These are phyloP conservation scores for Microhierax caerulescens DNA, from an alignment of 2,797 vertebrate genomes.

Conservation along the genomic window DNA sequence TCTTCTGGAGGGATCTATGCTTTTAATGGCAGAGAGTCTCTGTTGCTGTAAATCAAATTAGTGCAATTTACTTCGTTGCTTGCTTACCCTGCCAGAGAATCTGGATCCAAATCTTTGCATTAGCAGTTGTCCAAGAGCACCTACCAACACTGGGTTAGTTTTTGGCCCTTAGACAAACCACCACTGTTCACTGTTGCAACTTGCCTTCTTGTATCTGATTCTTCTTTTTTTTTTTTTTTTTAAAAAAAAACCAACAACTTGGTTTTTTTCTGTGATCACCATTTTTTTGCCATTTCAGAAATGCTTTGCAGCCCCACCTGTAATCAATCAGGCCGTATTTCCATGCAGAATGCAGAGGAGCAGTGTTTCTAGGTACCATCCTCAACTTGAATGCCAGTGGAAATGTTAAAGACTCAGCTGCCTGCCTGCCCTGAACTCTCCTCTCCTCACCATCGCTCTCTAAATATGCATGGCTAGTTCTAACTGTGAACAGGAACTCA, in stretches of 20 bases:
- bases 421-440: not conserved
- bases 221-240: not conserved
- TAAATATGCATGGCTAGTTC: not conserved
- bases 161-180: conserved; percentile 53
- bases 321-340: not conserved
- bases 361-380: not conserved
- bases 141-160: not conserved
- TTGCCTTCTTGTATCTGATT: conserved; percentile 12
- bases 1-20: not conserved
- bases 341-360: not conserved
- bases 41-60: conserved; percentile 16
- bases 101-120: not conserved
- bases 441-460: not conserved
- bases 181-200: conserved; percentile 31
- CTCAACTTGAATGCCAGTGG: not conserved
- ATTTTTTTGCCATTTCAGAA: not conserved
- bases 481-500: not conserved
- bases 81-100: not conserved
- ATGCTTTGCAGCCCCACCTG: not conserved
- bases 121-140: conserved; percentile 13
- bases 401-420: not conserved
- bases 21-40: conserved; percentile 18
- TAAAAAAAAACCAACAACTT: not conserved
- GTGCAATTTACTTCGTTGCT: not conserved
- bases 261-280: not conserved